These are phyloP conservation scores for Anas georgica DNA, from an alignment of 2,797 vertebrate species.

Conservation along the genomic window DNA sequence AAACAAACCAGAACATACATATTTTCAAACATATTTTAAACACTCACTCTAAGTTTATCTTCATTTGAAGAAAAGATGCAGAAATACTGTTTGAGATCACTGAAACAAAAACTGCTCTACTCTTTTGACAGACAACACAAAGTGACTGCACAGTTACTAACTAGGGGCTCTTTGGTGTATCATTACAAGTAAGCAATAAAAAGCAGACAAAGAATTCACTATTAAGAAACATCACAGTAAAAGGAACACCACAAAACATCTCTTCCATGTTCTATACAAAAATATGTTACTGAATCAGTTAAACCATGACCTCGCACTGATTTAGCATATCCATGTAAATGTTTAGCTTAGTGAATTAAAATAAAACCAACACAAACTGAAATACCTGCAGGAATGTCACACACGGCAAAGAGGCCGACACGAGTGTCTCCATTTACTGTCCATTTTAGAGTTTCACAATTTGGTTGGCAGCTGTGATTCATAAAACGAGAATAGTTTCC, in stretches of 20 bases:
- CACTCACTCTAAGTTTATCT: background rate
- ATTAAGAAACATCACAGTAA: background rate
- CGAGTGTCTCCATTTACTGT: constrained; percentile 96
- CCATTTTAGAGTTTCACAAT: constrained; percentile 99
- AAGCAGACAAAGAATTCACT: no score
- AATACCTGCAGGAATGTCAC: constrained; percentile 92
- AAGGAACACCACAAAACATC: background rate
- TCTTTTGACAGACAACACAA: background rate
- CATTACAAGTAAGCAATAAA: no score
- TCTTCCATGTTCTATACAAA: background rate
- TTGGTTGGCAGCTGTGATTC: constrained; percentile 99
- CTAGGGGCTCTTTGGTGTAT: no score
- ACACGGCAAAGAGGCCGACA: constrained; percentile 93
- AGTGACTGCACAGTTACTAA: background rate
- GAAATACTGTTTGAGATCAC: background rate
- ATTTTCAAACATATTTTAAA: background rate
- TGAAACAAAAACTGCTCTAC: background rate
- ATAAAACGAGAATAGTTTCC: constrained; percentile 98
- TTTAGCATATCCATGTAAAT: background rate
- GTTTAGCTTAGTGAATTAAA: background rate
- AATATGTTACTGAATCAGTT: background rate
- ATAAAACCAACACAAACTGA: accelerated
- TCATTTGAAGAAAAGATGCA: background rate
- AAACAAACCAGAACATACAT: background rate
- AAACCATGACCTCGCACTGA: background rate